Evolutionary conservation across 1,140 invertebrate species (phyloP).

Genomic region (Oscheius sp.): DNA sequence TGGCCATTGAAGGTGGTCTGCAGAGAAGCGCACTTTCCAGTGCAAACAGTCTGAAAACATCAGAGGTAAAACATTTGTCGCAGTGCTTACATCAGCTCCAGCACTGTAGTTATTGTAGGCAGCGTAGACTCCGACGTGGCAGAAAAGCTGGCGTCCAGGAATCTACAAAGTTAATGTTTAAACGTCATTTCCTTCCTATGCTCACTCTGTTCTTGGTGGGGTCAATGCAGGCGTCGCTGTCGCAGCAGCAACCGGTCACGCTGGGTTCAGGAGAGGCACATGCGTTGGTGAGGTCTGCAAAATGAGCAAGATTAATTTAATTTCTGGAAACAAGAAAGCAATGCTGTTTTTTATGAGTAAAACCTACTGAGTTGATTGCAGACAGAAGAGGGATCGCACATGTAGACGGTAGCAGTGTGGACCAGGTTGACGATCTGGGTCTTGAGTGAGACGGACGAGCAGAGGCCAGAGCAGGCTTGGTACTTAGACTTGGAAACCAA

Average conservation of each 20-base stretch:
- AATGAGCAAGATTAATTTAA: too few species aligned
- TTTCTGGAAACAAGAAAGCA: background rate
- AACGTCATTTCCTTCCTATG: too few species aligned
- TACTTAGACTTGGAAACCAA: background rate
- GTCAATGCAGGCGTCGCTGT: slow-evolving; percentile 25
- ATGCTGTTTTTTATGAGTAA: background rate
- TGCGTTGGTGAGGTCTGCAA: slow-evolving; percentile 20
- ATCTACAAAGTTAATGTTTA: too few species aligned
- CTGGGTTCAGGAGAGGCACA: slow-evolving; percentile 29
- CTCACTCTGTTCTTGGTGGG: slow-evolving; percentile 19
- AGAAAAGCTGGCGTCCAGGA: slow-evolving; percentile 12
- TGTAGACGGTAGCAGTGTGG: background rate
- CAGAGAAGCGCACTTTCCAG: slow-evolving; percentile 33
- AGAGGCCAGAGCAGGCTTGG: slow-evolving; percentile 24
- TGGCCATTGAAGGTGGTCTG: slow-evolving; percentile 7
- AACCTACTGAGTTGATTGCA: slow-evolving; percentile 23
- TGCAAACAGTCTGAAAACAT: slow-evolving; percentile 14
- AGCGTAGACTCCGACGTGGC: slow-evolving; percentile 30
- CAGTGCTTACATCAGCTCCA: slow-evolving; percentile 4
- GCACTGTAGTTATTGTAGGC: background rate
- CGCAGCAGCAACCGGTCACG: slow-evolving; percentile 36
- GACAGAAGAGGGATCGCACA: slow-evolving; percentile 34
- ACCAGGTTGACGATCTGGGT: background rate
- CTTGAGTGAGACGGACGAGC: slow-evolving; percentile 21
- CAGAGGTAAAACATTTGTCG: background rate